Percentiles rank a stretch among this genome's conserved stretches.
These are phyloP conservation scores for Seira musarum DNA, from an alignment of 2,888 invertebrate species.

Conservation along the genomic window DNA sequence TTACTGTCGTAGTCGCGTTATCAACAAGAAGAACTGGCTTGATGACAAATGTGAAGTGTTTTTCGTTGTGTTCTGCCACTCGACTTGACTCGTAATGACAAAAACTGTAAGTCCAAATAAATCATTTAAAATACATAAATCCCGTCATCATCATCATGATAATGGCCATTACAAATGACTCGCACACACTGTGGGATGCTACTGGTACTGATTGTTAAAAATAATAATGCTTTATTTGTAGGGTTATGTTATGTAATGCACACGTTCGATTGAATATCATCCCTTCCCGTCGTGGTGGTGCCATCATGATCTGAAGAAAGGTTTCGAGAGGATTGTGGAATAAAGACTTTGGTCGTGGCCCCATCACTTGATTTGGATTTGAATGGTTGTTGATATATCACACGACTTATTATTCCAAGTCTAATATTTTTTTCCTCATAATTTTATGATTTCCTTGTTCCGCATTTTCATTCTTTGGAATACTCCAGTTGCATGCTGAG, in stretches of 20 bases:
- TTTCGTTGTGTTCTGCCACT: no score
- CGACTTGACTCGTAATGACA: background rate
- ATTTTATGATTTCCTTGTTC: background rate
- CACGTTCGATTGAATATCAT: no score
- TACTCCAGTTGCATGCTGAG: no score
- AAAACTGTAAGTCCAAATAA: background rate
- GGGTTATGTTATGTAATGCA: background rate
- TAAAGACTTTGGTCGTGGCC: no score
- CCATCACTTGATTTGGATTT: no score
- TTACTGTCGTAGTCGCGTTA: no score
- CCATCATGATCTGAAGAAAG: background rate
- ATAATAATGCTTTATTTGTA: background rate
- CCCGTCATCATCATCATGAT: background rate
- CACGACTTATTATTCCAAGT: background rate
- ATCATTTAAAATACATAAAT: background rate
- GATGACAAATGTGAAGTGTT: no score
- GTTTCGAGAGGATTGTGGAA: background rate
- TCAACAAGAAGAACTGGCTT: no score
- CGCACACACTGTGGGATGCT: background rate
- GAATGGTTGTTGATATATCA: background rate
- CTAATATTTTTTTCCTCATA: background rate
- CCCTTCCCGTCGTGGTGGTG: background rate
- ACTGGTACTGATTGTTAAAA: background rate
- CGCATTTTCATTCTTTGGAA: no score
- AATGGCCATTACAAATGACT: background rate